Conservation (phyloP, 2,113 vertebrate genomes). For the Leuciscus idus region DNA sequence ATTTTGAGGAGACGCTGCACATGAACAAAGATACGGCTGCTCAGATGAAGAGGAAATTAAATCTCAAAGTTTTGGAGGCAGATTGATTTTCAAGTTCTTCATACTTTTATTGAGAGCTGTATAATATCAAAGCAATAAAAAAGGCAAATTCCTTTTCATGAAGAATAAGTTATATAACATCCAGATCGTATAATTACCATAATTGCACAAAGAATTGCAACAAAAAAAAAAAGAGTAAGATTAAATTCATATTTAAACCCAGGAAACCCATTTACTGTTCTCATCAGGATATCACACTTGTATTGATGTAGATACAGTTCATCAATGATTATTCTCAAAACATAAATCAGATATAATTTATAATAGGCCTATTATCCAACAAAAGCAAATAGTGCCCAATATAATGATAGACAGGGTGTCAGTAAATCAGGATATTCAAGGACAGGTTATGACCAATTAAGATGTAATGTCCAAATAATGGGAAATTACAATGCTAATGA, state of each 20-base stretch:
- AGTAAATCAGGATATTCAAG: background rate
- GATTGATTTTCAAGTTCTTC: background rate
- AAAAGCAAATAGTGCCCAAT: background rate
- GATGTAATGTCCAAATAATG: background rate
- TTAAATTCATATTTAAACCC: conserved; percentile 6
- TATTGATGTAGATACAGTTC: conserved; percentile 5
- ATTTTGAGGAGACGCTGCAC: background rate
- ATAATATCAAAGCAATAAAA: conserved; percentile 7
- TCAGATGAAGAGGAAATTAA: conserved; percentile 19
- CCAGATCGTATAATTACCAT: conserved; percentile 39
- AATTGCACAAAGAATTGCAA: conserved; percentile 43
- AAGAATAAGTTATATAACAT: conserved; percentile 44
- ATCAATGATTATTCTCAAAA: conserved; percentile 2
- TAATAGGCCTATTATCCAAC: background rate
- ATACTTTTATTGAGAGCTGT: background rate
- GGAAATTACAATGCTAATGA: background rate
- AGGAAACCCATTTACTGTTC: conserved; percentile 15
- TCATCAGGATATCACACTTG: conserved; percentile 3
- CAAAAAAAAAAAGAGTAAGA: background rate
- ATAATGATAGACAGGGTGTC: background rate
- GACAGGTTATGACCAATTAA: background rate
- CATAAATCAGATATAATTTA: background rate
- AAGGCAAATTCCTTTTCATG: conserved; percentile 1
- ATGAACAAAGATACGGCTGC: background rate
- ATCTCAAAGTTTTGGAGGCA: background rate